phyloP scores from a whole-genome alignment of 2,797 vertebrate genomes.

The Pristis pectinata region DNA sequence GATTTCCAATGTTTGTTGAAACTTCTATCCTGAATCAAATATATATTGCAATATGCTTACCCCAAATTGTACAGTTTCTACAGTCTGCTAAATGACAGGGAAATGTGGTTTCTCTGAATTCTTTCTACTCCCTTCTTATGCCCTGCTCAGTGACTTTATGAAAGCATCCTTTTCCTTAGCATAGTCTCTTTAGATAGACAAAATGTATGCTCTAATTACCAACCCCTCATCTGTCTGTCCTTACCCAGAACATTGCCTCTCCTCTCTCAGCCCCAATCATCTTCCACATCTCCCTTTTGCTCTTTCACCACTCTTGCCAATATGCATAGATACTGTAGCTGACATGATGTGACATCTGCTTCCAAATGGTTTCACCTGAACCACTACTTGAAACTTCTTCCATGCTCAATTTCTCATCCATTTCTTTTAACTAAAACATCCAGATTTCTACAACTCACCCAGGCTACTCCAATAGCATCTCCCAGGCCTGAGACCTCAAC shows the following conservation, averaged over 20 bases:
- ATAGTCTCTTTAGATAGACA: neutral
- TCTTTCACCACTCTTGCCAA: neutral
- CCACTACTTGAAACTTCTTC: neutral
- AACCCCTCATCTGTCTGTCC: neutral
- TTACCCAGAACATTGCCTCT: neutral
- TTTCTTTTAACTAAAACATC: neutral
- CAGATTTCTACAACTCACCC: neutral
- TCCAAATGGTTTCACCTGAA: neutral
- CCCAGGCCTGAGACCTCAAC: too few species aligned
- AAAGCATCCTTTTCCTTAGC: too few species aligned
- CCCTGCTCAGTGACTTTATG: neutral
- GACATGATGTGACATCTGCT: neutral
- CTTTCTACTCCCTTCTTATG: neutral
- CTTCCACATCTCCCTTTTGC: neutral
- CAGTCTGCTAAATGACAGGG: neutral
- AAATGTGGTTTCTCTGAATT: neutral
- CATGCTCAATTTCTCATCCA: neutral
- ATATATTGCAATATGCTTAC: neutral
- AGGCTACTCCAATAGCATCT: neutral
- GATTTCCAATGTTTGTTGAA: neutral
- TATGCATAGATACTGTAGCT: too few species aligned
- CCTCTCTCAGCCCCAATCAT: too few species aligned
- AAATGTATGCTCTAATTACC: neutral
- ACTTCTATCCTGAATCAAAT: neutral
- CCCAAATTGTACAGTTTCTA: neutral